phyloP scores from a whole-genome alignment of 1,140 invertebrate species.

The Pseudomyrmex pallidus region DNA sequence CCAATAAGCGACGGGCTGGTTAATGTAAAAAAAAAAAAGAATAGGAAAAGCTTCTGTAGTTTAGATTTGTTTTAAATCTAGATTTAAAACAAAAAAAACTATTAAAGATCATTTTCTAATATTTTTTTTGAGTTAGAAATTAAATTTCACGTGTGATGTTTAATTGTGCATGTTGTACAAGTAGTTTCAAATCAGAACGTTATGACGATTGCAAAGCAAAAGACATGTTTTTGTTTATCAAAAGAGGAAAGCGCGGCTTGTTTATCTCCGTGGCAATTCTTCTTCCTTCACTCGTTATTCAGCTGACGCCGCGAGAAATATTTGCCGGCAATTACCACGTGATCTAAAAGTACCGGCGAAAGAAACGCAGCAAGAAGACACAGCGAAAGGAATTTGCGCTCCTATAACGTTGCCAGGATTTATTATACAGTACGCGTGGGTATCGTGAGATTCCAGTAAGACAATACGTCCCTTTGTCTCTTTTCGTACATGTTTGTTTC shows the following conservation, averaged over 20 bases:
- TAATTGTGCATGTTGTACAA: too few relatives aligned
- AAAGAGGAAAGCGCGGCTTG: constrained; percentile 6
- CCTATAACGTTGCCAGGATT: constrained; percentile 66
- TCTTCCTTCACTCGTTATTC: constrained; percentile 54
- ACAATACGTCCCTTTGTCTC: constrained; percentile 41
- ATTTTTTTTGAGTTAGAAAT: too few relatives aligned
- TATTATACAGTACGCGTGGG: constrained; percentile 60
- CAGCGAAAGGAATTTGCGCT: constrained; percentile 58
- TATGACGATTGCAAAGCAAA: constrained; percentile 19
- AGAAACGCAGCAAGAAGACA: constrained; percentile 62
- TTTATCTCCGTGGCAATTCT: constrained; percentile 31
- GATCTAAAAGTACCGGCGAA: constrained; percentile 50
- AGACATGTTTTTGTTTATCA: neutral
- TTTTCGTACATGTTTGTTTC: neutral
- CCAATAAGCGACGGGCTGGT: constrained; percentile 49
- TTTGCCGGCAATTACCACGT: constrained; percentile 66
- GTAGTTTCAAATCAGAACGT: neutral
- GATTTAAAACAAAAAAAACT: neutral
- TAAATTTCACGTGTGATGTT: too few relatives aligned
- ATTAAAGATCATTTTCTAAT: neutral
- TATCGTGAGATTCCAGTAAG: constrained; percentile 56
- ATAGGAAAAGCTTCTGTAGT: neutral
- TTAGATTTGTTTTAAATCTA: neutral
- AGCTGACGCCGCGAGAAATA: constrained; percentile 67
- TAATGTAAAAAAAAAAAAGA: constrained; percentile 20